A percentile compares a stretch with the other conserved stretches of the same genome.
These are phyloP conservation scores for Unio pictorum DNA, from an alignment of 2,888 invertebrate genomes.

Conservation along the genomic window DNA sequence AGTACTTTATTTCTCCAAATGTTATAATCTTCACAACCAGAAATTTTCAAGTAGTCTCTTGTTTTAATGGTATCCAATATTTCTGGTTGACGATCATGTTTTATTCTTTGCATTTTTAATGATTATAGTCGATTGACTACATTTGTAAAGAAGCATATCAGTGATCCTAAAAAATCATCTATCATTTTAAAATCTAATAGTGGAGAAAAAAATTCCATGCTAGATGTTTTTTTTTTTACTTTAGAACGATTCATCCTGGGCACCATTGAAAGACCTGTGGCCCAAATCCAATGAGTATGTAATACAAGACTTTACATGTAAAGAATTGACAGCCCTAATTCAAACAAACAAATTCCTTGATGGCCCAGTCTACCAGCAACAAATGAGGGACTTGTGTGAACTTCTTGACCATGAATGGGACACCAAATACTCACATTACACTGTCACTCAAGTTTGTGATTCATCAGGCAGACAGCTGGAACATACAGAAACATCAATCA, in stretches of 20 bases:
- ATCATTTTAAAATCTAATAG: too few species aligned
- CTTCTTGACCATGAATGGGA: slow-evolving; percentile 55
- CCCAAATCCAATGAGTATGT: slow-evolving; percentile 41
- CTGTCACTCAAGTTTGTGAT: slow-evolving; percentile 30
- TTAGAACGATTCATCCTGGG: slow-evolving; percentile 45
- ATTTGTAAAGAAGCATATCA: too few species aligned
- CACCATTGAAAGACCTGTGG: slow-evolving; percentile 45
- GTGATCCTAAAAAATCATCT: too few species aligned
- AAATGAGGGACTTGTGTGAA: slow-evolving; percentile 54
- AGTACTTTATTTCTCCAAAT: too few species aligned
- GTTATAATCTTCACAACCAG: too few species aligned
- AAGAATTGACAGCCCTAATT: slow-evolving; percentile 57
- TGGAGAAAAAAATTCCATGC: too few species aligned
- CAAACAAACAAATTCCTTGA: slow-evolving; percentile 21
- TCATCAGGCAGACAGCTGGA: slow-evolving; percentile 30
- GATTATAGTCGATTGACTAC: too few species aligned
- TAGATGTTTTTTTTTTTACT: too few species aligned
- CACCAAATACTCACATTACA: slow-evolving; percentile 27
- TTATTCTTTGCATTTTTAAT: too few species aligned
- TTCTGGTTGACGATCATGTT: too few species aligned
- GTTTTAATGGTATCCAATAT: too few species aligned
- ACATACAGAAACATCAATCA: slow-evolving; percentile 58
- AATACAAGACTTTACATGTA: slow-evolving; percentile 54
- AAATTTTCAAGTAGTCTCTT: too few species aligned
- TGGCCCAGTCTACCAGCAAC: slow-evolving; percentile 24